Evolutionary conservation across 2,797 vertebrate species (phyloP).

Genomic region (Scyliorhinus canicula): DNA sequence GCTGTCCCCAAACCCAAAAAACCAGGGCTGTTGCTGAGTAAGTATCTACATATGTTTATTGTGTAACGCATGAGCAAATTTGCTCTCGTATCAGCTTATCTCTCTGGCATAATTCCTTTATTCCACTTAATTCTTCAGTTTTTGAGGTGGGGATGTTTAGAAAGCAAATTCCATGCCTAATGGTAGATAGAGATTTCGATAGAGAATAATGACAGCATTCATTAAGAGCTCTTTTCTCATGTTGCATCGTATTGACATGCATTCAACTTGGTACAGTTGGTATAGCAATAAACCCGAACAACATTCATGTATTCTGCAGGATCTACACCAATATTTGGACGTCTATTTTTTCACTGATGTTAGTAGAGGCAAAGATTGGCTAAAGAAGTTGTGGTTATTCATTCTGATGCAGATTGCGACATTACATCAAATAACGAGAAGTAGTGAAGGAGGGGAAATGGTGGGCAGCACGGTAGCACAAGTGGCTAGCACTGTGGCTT

Average conservation of each 20-base stretch:
- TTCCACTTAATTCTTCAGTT: not conserved
- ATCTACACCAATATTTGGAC: not conserved
- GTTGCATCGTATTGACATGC: not conserved
- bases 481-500: no score
- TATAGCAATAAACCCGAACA: not conserved
- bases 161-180: not conserved
- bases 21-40: not conserved
- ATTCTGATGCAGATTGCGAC: not conserved
- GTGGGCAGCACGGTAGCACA: no score
- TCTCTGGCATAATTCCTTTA: not conserved
- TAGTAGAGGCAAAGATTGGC: not conserved
- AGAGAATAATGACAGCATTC: not conserved
- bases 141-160: not conserved
- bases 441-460: not conserved
- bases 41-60: not conserved
- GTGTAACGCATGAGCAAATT: not conserved
- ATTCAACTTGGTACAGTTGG: not conserved
- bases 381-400: not conserved
- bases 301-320: not conserved
- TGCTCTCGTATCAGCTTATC: not conserved
- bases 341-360: not conserved
- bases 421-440: not conserved
- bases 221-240: not conserved
- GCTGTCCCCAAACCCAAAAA: no score
- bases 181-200: not conserved